Base-by-base conservation (phyloP, 2,797 vertebrate genomes). In the Bufotes viridis region DNA sequence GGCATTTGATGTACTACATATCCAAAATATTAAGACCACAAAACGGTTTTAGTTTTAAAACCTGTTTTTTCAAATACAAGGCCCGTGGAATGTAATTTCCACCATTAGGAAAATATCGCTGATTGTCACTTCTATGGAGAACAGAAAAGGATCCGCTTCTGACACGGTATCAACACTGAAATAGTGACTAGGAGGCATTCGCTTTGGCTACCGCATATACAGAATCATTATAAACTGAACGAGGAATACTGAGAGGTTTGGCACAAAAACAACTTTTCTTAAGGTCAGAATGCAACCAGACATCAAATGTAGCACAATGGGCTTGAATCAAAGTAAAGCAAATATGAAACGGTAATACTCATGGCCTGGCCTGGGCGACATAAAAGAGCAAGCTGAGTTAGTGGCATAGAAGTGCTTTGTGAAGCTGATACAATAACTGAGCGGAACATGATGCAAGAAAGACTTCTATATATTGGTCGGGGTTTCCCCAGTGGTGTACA, bases 361-460 rank as follows among this genome's bases (percentile, higher is more conserved):
- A 3, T 81, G 79, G 26, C 34, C 26, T 55, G 3, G 78, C 22
- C 17, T 29, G 55, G 63, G n/a, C 78, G 51, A 18, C n/a, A 80
- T 42, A 24, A 22, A 20, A 34, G 12, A 58, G 51, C 12, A 20
- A 29, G 29, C 82, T 84, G 74, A 61, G 63, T 49, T 22, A 63
- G 69, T 14, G 58, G 82, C 12, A 26, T 7, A 75, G 42, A 53
- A 26, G 74, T 76, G 55, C 83, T 42, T 74, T 60, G 65, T 74
- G 85, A 87, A 81, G 67, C 65, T 60, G 78, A 87, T 80, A 87
- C 75, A 87, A 81, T 87, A 87, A 79, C 22, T 22, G 49, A 78
- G 75, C n/a, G 22, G 26, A 76, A 85, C 34, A 78, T 76, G 24
- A 24, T 53, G 74, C 84, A 65, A 18, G 65, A 24, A 49, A 76